A percentile compares a stretch with the other conserved stretches of the same genome.
Conservation (phyloP, 2,888 invertebrate genomes). For the Nemotelus pantherinus region DNA sequence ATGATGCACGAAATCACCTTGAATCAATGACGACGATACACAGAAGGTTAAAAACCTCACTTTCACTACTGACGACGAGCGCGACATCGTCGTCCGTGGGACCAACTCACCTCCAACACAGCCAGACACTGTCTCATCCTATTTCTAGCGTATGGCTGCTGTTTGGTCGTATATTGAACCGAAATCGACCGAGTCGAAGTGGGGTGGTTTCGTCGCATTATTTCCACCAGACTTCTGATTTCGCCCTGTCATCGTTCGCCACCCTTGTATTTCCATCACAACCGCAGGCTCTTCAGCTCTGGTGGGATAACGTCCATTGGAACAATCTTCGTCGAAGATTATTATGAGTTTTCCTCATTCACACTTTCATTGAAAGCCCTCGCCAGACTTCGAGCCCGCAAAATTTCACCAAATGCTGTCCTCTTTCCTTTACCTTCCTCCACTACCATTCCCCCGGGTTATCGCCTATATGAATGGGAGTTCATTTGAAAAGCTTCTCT, state of each 20-base stretch:
- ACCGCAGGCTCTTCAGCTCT: too few relatives aligned
- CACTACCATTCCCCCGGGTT: neutral
- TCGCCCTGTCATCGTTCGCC: too few relatives aligned
- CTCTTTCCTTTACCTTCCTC: neutral
- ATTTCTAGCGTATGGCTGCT: neutral
- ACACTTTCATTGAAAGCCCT: constrained; percentile 32
- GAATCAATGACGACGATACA: constrained; percentile 54
- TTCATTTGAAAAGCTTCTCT: constrained; percentile 45
- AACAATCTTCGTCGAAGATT: constrained; percentile 5
- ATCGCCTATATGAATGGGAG: constrained; percentile 12
- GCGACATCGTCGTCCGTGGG: neutral
- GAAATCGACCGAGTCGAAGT: constrained; percentile 3
- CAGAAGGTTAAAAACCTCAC: constrained; percentile 55
- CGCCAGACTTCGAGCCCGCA: neutral
- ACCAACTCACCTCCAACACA: too few relatives aligned
- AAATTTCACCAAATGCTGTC: neutral
- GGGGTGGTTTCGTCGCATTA: neutral
- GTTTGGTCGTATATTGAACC: constrained; percentile 23
- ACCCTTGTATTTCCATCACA: too few relatives aligned
- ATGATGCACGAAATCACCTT: constrained; percentile 49
- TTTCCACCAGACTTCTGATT: too few relatives aligned
- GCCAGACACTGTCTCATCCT: constrained; percentile 35
- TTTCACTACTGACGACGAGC: constrained; percentile 47
- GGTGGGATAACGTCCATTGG: too few relatives aligned
- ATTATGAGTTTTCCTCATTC: constrained; percentile 36